Base-by-base conservation (phyloP, 2,797 vertebrate species). In the Cuculus canorus region DNA sequence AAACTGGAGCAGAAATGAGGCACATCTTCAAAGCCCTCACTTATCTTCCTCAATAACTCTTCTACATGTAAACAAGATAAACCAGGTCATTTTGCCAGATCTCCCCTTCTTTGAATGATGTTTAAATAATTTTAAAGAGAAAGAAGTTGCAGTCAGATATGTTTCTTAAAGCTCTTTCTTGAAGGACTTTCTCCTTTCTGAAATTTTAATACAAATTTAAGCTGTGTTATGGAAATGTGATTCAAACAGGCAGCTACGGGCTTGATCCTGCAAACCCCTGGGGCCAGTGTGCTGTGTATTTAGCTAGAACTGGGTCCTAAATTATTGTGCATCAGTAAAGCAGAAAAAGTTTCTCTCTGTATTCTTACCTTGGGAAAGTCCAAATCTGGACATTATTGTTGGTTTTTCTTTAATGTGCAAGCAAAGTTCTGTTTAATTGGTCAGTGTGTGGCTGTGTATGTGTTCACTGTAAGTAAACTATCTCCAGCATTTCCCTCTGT, bases 21-120 rank as follows among this genome's bases (percentile, higher is more conserved):
- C 70, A 92, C 72, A 88, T 94, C 97, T 97, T 97, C 97, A 97
- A 97, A 97, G 96, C 92, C 80, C 69, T 93, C 77, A 86, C 95
- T 97, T 97, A 97, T 97, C 96, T 97, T 93, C 92, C 84, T 90
- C 92, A 86, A 92, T 96, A 96, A 97, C 90, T 97, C 94, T 95
- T 93, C 91, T 91, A 78, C 95, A 96, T 95, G 93, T 97, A 96
- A 97, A 97, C 95, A 97, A 97, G 95, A 95, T 96, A 96, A 95
- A 95, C 14, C 92, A 71, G 91, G 70, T 87, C 14, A 0, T 92
- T 93, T 80, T 94, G 79, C 94, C 94, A 96, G 95, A 96, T 88
- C 79, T 88, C 60, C 18, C 45, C 89, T 71, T 57, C 92, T 93
- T 75, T 92, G 88, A 96, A 70, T 96, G 95, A 87, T 83, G 88